Percentiles rank a stretch among this genome's conserved stretches.
Evolutionary conservation across 1,140 invertebrate species (phyloP).

Genomic region (Ylistrum balloti): DNA sequence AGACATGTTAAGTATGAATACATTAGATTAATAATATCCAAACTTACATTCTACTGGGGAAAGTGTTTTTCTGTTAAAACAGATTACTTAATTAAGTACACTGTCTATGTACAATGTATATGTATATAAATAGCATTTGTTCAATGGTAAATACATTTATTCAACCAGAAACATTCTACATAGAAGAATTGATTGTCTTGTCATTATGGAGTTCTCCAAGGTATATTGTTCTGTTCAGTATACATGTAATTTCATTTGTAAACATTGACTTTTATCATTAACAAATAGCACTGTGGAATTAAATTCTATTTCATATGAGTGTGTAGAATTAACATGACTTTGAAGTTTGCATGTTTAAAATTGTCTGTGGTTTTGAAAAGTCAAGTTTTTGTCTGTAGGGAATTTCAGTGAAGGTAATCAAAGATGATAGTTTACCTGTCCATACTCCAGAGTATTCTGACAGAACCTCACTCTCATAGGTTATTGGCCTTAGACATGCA

Average conservation of each 20-base stretch:
- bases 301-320: not conserved
- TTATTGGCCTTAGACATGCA: not conserved
- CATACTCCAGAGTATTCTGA: not conserved
- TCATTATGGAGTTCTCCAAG: not conserved
- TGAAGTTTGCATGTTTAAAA: not conserved
- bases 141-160: too few relatives aligned
- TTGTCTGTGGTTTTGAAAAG: not conserved
- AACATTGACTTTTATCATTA: not conserved
- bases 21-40: too few relatives aligned
- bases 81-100: too few relatives aligned
- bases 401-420: not conserved
- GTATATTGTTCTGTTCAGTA: not conserved
- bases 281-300: not conserved
- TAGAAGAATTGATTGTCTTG: too few relatives aligned
- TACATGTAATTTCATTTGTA: not conserved
- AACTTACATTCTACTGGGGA: too few relatives aligned
- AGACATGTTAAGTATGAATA: too few relatives aligned
- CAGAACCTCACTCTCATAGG: not conserved
- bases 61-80: too few relatives aligned
- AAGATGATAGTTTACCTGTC: conserved; percentile 20
- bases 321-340: not conserved
- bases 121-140: too few relatives aligned
- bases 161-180: too few relatives aligned
- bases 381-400: not conserved
- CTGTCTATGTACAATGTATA: too few relatives aligned